A percentile compares a stretch with the other conserved stretches of the same genome.
Evolutionary conservation across 2,888 invertebrate genomes (phyloP).

Genomic region (Polymixis flavicincta): DNA sequence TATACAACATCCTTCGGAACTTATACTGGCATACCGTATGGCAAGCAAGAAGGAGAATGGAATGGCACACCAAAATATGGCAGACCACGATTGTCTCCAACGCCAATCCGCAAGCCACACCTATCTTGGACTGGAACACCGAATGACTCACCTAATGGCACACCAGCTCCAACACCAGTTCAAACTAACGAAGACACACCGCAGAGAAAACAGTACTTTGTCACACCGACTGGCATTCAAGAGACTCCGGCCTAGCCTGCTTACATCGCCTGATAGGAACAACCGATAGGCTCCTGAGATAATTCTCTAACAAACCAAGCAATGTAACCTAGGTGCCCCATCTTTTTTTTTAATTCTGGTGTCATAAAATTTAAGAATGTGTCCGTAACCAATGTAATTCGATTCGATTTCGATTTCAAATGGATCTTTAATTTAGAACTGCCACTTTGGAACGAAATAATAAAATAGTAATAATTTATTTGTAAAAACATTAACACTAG

Average conservation of each 20-base stretch:
- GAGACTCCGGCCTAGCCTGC: neutral
- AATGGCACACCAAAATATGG: neutral
- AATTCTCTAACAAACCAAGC: neutral
- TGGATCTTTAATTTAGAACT: too few species aligned
- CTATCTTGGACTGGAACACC: neutral
- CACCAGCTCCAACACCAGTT: neutral
- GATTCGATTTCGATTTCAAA: too few species aligned
- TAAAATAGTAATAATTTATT: too few species aligned
- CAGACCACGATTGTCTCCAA: neutral
- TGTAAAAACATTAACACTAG: too few species aligned
- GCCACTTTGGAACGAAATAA: too few species aligned
- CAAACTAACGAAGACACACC: too few species aligned
- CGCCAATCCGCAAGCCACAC: neutral
- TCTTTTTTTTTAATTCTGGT: neutral
- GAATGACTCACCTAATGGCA: neutral
- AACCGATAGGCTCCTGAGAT: neutral
- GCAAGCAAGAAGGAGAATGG: neutral
- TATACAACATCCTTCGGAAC: too few species aligned
- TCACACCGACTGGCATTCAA: conserved; percentile 21
- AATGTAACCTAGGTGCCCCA: too few species aligned
- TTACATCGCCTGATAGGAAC: neutral
- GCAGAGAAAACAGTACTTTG: neutral
- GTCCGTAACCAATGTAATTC: too few species aligned
- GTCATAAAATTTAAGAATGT: too few species aligned
- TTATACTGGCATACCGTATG: too few species aligned